Base-by-base conservation (phyloP, 1,140 invertebrate genomes). In the Mactra quadrangularis region DNA sequence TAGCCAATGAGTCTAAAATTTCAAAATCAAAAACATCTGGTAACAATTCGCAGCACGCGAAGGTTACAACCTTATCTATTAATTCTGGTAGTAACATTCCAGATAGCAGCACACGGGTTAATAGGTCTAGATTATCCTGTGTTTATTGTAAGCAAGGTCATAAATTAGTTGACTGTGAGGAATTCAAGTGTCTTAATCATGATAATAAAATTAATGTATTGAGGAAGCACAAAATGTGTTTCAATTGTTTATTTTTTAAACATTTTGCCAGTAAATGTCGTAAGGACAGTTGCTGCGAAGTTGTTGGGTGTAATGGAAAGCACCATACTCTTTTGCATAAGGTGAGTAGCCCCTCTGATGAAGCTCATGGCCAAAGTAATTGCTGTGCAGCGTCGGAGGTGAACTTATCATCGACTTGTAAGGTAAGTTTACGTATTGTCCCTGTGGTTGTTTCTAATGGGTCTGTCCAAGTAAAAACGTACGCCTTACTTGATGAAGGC, bases 351-450 rank as follows among this genome's bases (percentile, higher is more conserved):
- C 15, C 60, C 4, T 11, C n/a, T 7, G 9, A 52, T 35, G n/a
- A 22, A 57, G 25, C 1, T 25, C 11, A 3, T 3, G 55, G 4
- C 1, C 52, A 59, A 7, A 53, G 47, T 25, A 59, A 74, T 41
- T 59, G 25, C 38, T 53, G 50, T 41, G 29, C 71, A n/a, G 38
- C 31, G 22, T 64, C 60, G 13, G 60, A 64, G 19, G 22, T 22
- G 19, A 64, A 25, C 3, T 29, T 22, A n/a, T 29, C 64, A 3
- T 17, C 9, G 27, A 27, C 13, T 17, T n/a, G 17, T 1, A 53
- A 74, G 71, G 71, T 74, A 41, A 74, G 71, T 41, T 59, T 74
- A 31, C 31, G 71, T 22, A 74, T 74, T 33, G 53, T 74, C 11
- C 71, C 50, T 9, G 53, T 74, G 0, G 35, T 59, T 4, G 53